These are phyloP conservation scores for Felis chaus DNA, from an alignment of 2,113 vertebrate genomes.

Conservation along the genomic window DNA sequence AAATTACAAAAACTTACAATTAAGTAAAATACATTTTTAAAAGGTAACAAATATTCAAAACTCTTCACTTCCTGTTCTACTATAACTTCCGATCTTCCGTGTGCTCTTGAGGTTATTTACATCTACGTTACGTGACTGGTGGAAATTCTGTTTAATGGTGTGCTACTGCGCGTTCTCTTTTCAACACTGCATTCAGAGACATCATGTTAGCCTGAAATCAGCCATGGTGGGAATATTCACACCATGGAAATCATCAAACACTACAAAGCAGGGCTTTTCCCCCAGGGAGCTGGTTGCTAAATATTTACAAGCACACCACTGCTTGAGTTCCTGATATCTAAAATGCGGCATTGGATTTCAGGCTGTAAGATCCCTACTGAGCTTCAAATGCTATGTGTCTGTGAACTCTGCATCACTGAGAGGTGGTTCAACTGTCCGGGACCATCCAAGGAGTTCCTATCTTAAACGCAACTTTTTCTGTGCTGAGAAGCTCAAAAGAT, in stretches of 20 bases:
- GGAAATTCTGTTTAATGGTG: not conserved
- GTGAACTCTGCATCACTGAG: not conserved
- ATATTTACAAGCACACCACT: not conserved
- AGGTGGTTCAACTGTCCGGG: not conserved
- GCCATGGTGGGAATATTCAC: not conserved
- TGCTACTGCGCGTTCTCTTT: not conserved
- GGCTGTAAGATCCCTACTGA: not conserved
- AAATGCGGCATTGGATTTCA: not conserved
- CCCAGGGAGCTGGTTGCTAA: not conserved
- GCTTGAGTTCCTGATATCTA: not conserved
- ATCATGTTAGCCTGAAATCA: not conserved
- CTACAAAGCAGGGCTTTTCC: not conserved
- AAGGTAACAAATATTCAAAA: not conserved
- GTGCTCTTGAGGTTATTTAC: not conserved
- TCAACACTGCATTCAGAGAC: not conserved
- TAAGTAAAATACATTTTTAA: not conserved
- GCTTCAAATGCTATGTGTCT: not conserved
- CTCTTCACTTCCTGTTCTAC: not conserved
- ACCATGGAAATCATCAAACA: not conserved
- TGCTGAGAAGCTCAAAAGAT: not conserved
- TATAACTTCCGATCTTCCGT: not conserved
- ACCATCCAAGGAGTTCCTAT: not conserved
- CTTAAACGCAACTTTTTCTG: not conserved
- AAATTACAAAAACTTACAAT: not conserved
- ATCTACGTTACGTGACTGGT: rapidly evolving